Conservation (phyloP, 2,113 vertebrate genomes). For the Lamprologus lemairii region DNA sequence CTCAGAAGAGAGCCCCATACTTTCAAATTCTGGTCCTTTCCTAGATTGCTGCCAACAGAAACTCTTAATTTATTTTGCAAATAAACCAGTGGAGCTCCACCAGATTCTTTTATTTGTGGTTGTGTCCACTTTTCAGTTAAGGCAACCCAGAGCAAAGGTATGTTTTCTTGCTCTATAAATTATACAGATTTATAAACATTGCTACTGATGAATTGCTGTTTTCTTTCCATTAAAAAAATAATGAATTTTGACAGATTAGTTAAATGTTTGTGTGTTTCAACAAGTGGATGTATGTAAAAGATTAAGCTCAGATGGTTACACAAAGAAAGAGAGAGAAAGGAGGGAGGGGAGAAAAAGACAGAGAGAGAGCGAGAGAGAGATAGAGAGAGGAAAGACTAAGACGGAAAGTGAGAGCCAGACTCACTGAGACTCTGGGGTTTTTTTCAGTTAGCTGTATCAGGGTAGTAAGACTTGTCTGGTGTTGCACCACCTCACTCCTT, state of each 20-base stretch:
- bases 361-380: not conserved
- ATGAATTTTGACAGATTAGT: not conserved
- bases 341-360: not conserved
- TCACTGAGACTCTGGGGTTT: not conserved
- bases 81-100: not conserved
- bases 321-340: not conserved
- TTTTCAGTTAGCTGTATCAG: conserved; percentile 43
- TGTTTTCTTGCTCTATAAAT: not conserved
- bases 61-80: not conserved
- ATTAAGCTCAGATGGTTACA: not conserved
- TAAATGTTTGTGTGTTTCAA: not conserved
- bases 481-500: conserved; percentile 24
- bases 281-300: not conserved
- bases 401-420: conserved; percentile 8
- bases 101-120: not conserved
- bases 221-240: not conserved
- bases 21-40: not conserved
- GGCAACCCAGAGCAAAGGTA: not conserved
- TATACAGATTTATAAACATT: not conserved
- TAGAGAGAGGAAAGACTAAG: not conserved
- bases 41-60: not conserved
- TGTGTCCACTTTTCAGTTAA: not conserved
- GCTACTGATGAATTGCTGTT: not conserved
- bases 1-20: not conserved
- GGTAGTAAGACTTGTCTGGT: conserved; percentile 16